A percentile compares a stretch with the other conserved stretches of the same genome.
These are phyloP conservation scores for Tupaia chinensis DNA, from an alignment of 2,113 vertebrate genomes.

Conservation along the genomic window DNA sequence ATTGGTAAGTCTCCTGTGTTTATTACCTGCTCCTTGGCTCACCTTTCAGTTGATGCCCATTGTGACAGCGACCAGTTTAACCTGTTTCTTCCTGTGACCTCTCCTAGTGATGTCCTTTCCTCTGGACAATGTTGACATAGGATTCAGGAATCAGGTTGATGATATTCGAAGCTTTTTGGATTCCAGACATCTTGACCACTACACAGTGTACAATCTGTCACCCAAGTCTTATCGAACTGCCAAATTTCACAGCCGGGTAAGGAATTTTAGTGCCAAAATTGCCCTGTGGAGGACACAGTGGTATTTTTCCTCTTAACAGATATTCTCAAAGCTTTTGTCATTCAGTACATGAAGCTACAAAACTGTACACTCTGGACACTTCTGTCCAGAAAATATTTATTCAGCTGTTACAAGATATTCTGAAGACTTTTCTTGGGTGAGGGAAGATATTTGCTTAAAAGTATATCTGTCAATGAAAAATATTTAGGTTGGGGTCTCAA, in stretches of 20 bases:
- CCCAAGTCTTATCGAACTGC: constrained; percentile 97
- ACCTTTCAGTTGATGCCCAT: background rate
- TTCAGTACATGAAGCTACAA: background rate
- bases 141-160: constrained; percentile 98
- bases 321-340: background rate
- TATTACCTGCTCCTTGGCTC: background rate
- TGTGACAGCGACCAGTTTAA: background rate
- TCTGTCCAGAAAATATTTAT: background rate
- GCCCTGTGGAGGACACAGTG: background rate
- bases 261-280: constrained; percentile 64
- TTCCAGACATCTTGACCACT: constrained; percentile 97
- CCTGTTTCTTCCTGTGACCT: constrained; percentile 11
- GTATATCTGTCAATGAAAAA: background rate
- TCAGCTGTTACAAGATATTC: background rate
- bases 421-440: background rate
- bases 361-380: background rate
- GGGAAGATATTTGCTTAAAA: background rate
- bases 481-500: background rate
- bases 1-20: constrained; percentile 91
- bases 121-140: constrained; percentile 95
- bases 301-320: background rate
- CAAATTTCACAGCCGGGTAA: constrained; percentile 99
- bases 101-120: constrained; percentile 97
- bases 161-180: constrained; percentile 98
- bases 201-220: constrained; percentile 98